phyloP scores from a whole-genome alignment of 2,113 vertebrate genomes.

The Gila orcuttii region DNA sequence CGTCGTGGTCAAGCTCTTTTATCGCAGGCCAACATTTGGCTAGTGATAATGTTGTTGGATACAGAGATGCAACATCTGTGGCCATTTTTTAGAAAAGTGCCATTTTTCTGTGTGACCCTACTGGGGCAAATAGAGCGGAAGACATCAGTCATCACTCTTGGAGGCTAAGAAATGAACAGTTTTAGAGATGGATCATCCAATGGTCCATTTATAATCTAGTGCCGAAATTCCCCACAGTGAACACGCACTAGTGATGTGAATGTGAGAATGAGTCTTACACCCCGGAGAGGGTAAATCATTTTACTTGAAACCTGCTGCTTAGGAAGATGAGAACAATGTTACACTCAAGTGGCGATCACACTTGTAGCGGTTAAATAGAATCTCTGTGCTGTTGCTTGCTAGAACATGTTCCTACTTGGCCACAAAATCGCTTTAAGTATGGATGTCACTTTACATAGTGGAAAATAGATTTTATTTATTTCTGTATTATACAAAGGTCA shows the following conservation, averaged over 20 bases:
- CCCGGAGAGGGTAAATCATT: conserved; percentile 29
- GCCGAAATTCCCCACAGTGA: conserved; percentile 6
- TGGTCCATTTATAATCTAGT: conserved; percentile 33
- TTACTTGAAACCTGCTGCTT: conserved; percentile 31
- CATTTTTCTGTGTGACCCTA: conserved; percentile 34
- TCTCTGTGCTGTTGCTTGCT: not conserved
- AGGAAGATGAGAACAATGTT: conserved; percentile 36
- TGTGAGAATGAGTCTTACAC: conserved; percentile 22
- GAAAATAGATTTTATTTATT: not conserved
- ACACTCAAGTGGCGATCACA: not conserved
- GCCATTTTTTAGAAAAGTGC: conserved; percentile 25
- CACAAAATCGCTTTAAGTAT: not conserved
- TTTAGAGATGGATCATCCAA: conserved; percentile 21
- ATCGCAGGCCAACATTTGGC: not conserved
- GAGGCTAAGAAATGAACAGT: conserved; percentile 1
- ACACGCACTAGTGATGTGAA: conserved; percentile 19
- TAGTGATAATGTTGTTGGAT: not conserved
- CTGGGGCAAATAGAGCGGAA: conserved; percentile 37
- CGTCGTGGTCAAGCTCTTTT: not conserved
- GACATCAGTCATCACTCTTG: conserved; percentile 38
- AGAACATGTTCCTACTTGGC: not conserved
- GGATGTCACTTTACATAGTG: not conserved
- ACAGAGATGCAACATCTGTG: conserved; percentile 25
- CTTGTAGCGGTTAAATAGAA: not conserved
- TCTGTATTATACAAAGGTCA: not conserved